Base-by-base conservation (phyloP, 2,888 invertebrate species). In the Synanthedon formicaeformis region DNA sequence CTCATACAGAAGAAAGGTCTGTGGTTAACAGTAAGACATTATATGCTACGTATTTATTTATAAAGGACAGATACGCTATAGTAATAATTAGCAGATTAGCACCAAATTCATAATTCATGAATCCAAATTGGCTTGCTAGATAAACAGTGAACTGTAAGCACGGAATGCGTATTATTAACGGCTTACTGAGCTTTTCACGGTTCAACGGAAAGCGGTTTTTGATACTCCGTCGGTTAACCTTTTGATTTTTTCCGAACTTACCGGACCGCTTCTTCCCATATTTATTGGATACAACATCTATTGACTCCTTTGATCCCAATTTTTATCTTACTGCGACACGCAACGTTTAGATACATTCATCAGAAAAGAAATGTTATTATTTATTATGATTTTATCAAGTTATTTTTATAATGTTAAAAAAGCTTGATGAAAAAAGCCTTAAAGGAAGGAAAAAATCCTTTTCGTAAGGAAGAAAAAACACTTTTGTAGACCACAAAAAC, bases 131-230 rank as follows among this genome's bases (percentile, higher is more conserved):
- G 45, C n/a, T n/a, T n/a, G n/a, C 45, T 14, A 45, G 45, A 45
- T 45, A 45, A 14, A 12, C 45, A 45, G 12, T 13, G 12, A 13
- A 45, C 6, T 13, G 12, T 53, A 57, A 53, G 40, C 55, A 52
- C 53, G 56, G 49, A 14, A 54, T 51, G 50, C 58, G 48, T 40
- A 56, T 63, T 63, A 64, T 13, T 58, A 41, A 62, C 62, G 55
- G 58, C 48, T 55, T 56, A 55, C 48, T 58, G 64, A 64, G 51
- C 64, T 60, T 60, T 63, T 56, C 55, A 57, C 60, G 50, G 56
- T 40, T 61, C 62, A 60, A 50, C 54, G 55, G 18, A 12, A 27
- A 41, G 14, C 48, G 45, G 56, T 63, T 62, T 63, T 63, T 60
- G 64, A 56, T 55, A 53, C 52, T 53, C 54, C 56, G 55, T 50